These are phyloP conservation scores for Epinotia brunnichana DNA, from an alignment of 2,888 invertebrate genomes.

Conservation along the genomic window DNA sequence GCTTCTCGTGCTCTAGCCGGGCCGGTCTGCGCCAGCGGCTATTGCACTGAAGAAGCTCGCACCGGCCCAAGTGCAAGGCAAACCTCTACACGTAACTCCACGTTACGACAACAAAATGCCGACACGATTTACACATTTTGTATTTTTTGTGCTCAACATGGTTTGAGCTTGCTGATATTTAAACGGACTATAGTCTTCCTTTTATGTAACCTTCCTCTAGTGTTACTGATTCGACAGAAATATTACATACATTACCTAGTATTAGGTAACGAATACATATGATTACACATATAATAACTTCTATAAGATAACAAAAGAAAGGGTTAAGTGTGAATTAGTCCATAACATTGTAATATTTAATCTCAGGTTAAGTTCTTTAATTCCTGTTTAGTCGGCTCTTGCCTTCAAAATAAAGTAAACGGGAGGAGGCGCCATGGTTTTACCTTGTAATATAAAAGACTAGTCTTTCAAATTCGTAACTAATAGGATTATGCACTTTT, in stretches of 20 bases:
- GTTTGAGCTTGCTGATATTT: conserved; percentile 28
- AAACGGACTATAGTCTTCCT: conserved; percentile 21
- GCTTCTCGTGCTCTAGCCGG: conserved; percentile 36
- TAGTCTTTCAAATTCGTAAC: too few relatives aligned
- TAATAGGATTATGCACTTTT: too few relatives aligned
- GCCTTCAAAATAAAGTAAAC: too few relatives aligned
- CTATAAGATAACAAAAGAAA: too few relatives aligned
- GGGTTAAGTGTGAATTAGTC: too few relatives aligned
- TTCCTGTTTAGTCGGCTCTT: too few relatives aligned
- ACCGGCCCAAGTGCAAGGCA: conserved; percentile 55
- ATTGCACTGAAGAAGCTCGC: conserved; percentile 41
- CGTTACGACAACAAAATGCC: conserved; percentile 58
- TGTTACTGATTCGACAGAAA: background rate
- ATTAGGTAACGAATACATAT: background rate
- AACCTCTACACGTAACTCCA: conserved; percentile 67
- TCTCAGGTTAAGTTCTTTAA: too few relatives aligned
- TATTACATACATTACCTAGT: background rate
- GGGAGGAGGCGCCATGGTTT: too few relatives aligned
- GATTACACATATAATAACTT: background rate
- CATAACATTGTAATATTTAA: too few relatives aligned
- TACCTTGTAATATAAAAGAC: too few relatives aligned
- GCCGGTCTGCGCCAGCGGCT: conserved; percentile 48
- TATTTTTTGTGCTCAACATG: conserved; percentile 22
- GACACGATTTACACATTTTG: conserved; percentile 43
- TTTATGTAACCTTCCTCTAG: conserved; percentile 24